Base-by-base conservation (phyloP, 92 coral and sea anemone species). In the Heteractis magnifica region DNA sequence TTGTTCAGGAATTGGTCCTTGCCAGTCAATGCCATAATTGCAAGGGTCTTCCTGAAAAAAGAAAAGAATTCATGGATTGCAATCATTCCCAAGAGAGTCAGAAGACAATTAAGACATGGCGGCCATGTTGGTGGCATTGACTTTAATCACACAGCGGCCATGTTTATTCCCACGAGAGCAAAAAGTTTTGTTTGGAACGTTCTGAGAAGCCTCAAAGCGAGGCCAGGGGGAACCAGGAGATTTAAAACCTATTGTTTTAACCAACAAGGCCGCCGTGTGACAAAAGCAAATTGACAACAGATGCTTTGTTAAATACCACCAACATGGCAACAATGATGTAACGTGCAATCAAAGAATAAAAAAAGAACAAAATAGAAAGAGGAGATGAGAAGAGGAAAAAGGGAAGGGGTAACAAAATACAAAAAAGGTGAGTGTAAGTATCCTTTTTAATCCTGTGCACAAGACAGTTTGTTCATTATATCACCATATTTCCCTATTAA, bases 1-100 rank as follows among this genome's bases (percentile, higher is more conserved):
- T 64, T 64, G 71, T 26, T 64, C 71, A n/a, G 71, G 71, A 64
- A 64, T 64, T 64, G 71, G 71, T 64, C 71, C 71, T 64, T 64
- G 71, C 71, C 71, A 64, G 71, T 64, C 71, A 10, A 64, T 64
- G 71, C 71, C 71, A 64, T 64, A 64, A 64, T 64, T 64, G 34
- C 23, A 16, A 64, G 71, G 71, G 23, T 64, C 71, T 64, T 64
- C 71, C 71, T 64, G 34, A 15, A 64, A 64, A 64, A 64, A 10
- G n/a, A n/a, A 19, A 64, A 64, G 5, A 64, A 64, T 4, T 16
- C 19, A 64, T 64, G 34, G 8, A 64, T 16, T 64, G 5, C 23
- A 10, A 64, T 58, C 64, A 58, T 58, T 10, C 64, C 64, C 64
- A 58, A 58, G 34, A 64, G 4, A 16, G 34, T 64, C 71, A 16